phyloP scores from a whole-genome alignment of 2,888 invertebrate species.

The Stenotaenia linearis region DNA sequence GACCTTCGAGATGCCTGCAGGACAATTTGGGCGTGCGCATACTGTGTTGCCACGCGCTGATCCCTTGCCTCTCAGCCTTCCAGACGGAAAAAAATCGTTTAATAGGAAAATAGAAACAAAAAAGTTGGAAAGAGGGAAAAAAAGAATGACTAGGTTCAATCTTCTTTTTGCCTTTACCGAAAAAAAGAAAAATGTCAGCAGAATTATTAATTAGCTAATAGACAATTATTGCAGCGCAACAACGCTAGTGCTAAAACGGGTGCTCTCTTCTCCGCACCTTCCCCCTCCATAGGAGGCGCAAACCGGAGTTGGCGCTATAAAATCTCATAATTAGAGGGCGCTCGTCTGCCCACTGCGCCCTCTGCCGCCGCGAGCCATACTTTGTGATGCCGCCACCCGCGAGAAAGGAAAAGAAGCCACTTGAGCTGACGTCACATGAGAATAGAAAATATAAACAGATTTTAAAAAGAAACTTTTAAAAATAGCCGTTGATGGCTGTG shows the following conservation, averaged over 20 bases:
- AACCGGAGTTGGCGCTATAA: constrained; percentile 28
- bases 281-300: background rate
- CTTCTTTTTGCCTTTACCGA: background rate
- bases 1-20: constrained; percentile 28
- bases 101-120: background rate
- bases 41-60: constrained; percentile 17
- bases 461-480: background rate
- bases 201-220: constrained; percentile 17
- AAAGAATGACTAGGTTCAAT: background rate
- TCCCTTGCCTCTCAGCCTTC: background rate
- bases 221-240: background rate
- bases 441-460: background rate
- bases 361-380: constrained; percentile 15
- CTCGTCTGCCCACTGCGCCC: constrained; percentile 26
- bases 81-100: background rate
- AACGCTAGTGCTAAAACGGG: constrained; percentile 6
- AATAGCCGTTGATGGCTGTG: constrained; percentile 1
- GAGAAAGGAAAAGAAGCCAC: background rate
- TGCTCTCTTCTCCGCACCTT: background rate
- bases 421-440: background rate
- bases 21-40: background rate
- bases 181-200: background rate
- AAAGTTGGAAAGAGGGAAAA: background rate
- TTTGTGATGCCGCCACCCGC: constrained; percentile 28
- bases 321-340: constrained; percentile 31